These are phyloP conservation scores for Drosophila dives DNA, from an alignment of 2,888 invertebrate species.

Conservation along the genomic window DNA sequence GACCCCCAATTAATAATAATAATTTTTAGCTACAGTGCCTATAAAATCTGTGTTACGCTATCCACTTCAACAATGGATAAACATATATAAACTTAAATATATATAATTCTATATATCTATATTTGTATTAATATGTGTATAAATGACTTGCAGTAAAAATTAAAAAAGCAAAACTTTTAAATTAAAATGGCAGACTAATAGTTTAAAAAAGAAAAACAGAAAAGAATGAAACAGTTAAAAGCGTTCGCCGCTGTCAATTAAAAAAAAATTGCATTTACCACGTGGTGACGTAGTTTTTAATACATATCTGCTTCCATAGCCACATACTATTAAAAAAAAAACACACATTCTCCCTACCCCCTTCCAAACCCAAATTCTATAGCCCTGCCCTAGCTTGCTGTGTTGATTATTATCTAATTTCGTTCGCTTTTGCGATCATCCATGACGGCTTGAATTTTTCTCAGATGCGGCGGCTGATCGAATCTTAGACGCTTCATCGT, in stretches of 20 bases:
- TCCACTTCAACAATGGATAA: background rate
- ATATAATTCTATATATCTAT: background rate
- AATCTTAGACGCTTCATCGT: slow-evolving; percentile 33
- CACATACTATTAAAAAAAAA: slow-evolving; percentile 1
- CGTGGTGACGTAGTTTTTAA: slow-evolving; percentile 21
- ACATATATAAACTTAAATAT: background rate
- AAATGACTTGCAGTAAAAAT: slow-evolving; percentile 21
- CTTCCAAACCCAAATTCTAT: slow-evolving; percentile 19
- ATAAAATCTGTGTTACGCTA: background rate
- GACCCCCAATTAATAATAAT: too few relatives aligned
- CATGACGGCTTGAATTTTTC: slow-evolving; percentile 62
- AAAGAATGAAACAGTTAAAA: slow-evolving; percentile 38
- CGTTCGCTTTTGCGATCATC: slow-evolving; percentile 74
- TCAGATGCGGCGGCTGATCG: slow-evolving; percentile 41
- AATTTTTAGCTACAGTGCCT: slow-evolving; percentile 32
- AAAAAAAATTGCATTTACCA: slow-evolving; percentile 57
- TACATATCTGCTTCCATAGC: background rate
- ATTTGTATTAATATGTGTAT: slow-evolving; percentile 9
- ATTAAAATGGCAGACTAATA: slow-evolving; percentile 29
- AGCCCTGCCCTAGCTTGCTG: slow-evolving; percentile 6
- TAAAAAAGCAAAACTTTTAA: slow-evolving; percentile 37
- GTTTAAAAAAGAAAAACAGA: slow-evolving; percentile 21
- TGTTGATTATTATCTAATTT: slow-evolving; percentile 25
- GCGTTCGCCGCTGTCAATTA: slow-evolving; percentile 52
- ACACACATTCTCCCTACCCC: background rate